phyloP scores from a whole-genome alignment of 2,888 invertebrate species.

The Stenolophus ochropezus region DNA sequence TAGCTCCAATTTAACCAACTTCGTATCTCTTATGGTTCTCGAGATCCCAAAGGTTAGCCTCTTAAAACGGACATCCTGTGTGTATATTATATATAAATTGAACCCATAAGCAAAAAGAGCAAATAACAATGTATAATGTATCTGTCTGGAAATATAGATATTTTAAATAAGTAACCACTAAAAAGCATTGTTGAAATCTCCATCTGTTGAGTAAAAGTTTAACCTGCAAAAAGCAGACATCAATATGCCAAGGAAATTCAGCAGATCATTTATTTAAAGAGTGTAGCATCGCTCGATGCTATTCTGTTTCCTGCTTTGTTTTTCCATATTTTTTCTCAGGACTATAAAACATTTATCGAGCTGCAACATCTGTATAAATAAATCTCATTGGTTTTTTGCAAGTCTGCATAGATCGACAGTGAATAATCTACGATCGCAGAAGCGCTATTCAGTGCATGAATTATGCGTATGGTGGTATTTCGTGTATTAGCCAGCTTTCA shows the following conservation, averaged over 20 bases:
- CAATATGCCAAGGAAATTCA: slow-evolving; percentile 48
- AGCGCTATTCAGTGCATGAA: too few relatives aligned
- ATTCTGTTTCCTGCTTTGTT: slow-evolving; percentile 52
- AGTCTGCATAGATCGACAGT: slow-evolving; percentile 27
- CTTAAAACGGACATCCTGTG: too few relatives aligned
- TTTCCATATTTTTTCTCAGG: slow-evolving; percentile 50
- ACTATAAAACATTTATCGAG: slow-evolving; percentile 49
- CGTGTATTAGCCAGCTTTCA: slow-evolving; percentile 35
- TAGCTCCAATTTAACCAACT: too few relatives aligned
- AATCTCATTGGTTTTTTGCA: slow-evolving; percentile 50
- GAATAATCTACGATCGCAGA: too few relatives aligned
- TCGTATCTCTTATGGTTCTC: too few relatives aligned
- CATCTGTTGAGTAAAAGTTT: slow-evolving; percentile 32
- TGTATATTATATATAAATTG: too few relatives aligned
- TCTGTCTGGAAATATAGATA: not conserved
- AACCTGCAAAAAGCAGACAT: slow-evolving; percentile 30
- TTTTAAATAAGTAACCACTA: not conserved
- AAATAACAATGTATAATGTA: too few relatives aligned
- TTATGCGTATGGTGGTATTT: slow-evolving; percentile 4
- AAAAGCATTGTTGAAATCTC: slow-evolving; percentile 32
- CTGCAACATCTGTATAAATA: slow-evolving; percentile 55
- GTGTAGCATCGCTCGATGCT: slow-evolving; percentile 23
- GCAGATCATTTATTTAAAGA: slow-evolving; percentile 52
- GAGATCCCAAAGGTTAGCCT: too few relatives aligned
- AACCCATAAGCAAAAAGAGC: too few relatives aligned